Conservation (phyloP, 2,797 vertebrate genomes). For the Labeo calbasu region DNA sequence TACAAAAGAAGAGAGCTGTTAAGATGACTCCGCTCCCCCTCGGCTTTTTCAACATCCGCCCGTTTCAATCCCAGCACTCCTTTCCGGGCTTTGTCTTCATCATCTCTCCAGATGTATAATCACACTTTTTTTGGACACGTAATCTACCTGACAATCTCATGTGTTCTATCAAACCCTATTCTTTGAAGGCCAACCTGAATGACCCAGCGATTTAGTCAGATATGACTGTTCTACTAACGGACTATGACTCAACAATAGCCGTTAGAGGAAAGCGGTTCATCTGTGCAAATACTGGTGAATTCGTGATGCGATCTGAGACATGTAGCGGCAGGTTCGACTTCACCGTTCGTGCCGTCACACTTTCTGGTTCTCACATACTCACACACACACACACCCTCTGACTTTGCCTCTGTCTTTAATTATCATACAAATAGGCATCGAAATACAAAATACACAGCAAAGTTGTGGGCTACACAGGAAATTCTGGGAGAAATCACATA, state of each 20-base stretch:
- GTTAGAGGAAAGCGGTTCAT: slow-evolving; percentile 32
- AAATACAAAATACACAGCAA: slow-evolving; percentile 73
- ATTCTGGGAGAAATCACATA: slow-evolving; percentile 50
- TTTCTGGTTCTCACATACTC: slow-evolving; percentile 46
- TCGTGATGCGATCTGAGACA: slow-evolving; percentile 54
- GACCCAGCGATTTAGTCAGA: slow-evolving; percentile 13
- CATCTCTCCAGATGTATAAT: neutral
- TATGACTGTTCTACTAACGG: slow-evolving; percentile 64
- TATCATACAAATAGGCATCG: slow-evolving; percentile 69
- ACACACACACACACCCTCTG: slow-evolving; percentile 42
- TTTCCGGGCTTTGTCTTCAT: neutral
- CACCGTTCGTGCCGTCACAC: slow-evolving; percentile 16
- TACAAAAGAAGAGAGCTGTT: slow-evolving; percentile 81
- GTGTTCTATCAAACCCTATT: neutral
- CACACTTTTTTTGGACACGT: neutral
- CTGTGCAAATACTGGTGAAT: slow-evolving; percentile 53
- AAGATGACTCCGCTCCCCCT: slow-evolving; percentile 71
- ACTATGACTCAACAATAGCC: slow-evolving; percentile 47
- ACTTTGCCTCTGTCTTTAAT: slow-evolving; percentile 77
- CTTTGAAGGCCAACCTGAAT: neutral
- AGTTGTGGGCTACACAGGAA: slow-evolving; percentile 59
- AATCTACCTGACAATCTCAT: slow-evolving; percentile 18
- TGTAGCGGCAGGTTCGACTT: slow-evolving; percentile 55
- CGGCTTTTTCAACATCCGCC: slow-evolving; percentile 61
- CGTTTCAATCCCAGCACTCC: neutral